A percentile compares a stretch with the other conserved stretches of the same genome.
These are phyloP conservation scores for Huso huso DNA, from an alignment of 2,797 vertebrate genomes.

Conservation along the genomic window DNA sequence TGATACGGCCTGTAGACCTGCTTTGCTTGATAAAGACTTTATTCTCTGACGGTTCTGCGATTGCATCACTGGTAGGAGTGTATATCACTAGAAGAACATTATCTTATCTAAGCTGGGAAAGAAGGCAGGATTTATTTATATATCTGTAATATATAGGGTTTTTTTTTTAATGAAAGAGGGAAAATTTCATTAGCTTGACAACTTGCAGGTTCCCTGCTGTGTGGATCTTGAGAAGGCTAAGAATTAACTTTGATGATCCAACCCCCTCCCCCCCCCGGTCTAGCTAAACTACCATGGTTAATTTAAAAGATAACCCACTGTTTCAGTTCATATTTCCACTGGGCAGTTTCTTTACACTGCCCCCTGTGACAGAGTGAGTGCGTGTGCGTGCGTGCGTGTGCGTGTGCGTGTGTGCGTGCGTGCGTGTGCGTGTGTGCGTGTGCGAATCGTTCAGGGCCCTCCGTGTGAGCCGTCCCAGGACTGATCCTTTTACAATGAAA, in stretches of 20 bases:
- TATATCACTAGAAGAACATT: conserved; percentile 55
- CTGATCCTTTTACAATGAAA: conserved; percentile 80
- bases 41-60: too few relatives aligned
- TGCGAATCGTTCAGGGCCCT: conserved; percentile 78
- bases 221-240: conserved; percentile 76
- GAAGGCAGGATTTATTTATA: conserved; percentile 63
- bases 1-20: too few relatives aligned
- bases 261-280: conserved; percentile 53
- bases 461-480: conserved; percentile 71
- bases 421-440: conserved; percentile 79
- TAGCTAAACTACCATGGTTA: conserved; percentile 71
- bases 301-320: conserved; percentile 83
- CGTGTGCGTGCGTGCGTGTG: conserved; percentile 79
- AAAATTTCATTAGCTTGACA: conserved; percentile 80
- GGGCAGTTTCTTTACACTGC: conserved; percentile 71
- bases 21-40: too few relatives aligned
- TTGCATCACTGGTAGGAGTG: conserved; percentile 15
- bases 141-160: too few relatives aligned
- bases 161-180: conserved; percentile 49
- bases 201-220: conserved; percentile 78
- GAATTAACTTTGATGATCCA: conserved; percentile 81
- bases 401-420: conserved; percentile 79
- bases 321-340: conserved; percentile 77
- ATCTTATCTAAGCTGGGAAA: conserved; percentile 76
- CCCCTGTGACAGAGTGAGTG: conserved; percentile 80